These are phyloP conservation scores for Cheilosia grossa DNA, from an alignment of 2,888 invertebrate species.

Conservation along the genomic window DNA sequence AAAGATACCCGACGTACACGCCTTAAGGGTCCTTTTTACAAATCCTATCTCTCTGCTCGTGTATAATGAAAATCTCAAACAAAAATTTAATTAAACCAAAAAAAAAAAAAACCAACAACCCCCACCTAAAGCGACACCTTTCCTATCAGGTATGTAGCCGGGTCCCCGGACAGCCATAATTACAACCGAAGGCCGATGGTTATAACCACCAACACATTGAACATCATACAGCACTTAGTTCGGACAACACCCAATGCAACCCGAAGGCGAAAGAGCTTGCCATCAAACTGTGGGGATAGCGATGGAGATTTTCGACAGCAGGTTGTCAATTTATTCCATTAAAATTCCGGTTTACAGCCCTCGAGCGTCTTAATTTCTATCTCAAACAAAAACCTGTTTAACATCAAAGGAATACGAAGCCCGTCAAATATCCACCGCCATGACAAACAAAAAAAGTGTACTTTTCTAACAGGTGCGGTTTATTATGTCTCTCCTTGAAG, in stretches of 20 bases:
- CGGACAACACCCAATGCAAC: slow-evolving; percentile 24
- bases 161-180: slow-evolving; percentile 45
- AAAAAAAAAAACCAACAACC: slow-evolving; percentile 4
- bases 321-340: slow-evolving; percentile 74
- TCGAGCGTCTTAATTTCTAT: slow-evolving; percentile 56
- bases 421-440: slow-evolving; percentile 1
- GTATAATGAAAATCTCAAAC: slow-evolving; percentile 48
- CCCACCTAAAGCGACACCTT: slow-evolving; percentile 32
- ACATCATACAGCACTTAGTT: slow-evolving; percentile 69
- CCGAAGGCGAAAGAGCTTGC: slow-evolving; percentile 20
- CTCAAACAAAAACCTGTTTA: slow-evolving; percentile 40
- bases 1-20: neutral
- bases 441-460: slow-evolving; percentile 17
- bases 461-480: slow-evolving; percentile 70
- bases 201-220: slow-evolving; percentile 55
- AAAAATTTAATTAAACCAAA: slow-evolving; percentile 58
- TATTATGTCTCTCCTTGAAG: slow-evolving; percentile 50
- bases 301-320: slow-evolving; percentile 54
- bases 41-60: slow-evolving; percentile 19
- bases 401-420: slow-evolving; percentile 53
- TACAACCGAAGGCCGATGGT: slow-evolving; percentile 41
- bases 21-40: slow-evolving; percentile 6
- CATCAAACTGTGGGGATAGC: slow-evolving; percentile 7
- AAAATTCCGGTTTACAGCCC: slow-evolving; percentile 53
- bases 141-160: slow-evolving; percentile 20